phyloP scores from a whole-genome alignment of 2,113 vertebrate species.

The Gallinago media region DNA sequence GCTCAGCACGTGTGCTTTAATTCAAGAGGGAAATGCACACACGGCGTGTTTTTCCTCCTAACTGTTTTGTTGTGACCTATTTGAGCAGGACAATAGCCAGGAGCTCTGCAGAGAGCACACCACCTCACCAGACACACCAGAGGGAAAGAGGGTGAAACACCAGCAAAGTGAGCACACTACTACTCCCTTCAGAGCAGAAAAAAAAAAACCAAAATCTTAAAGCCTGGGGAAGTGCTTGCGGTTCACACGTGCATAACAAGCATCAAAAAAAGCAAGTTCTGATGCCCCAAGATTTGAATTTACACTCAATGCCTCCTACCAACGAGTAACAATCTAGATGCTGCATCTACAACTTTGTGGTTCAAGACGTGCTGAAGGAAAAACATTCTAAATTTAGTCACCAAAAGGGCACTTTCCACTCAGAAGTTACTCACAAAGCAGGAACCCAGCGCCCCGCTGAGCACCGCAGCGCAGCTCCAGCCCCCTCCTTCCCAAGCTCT shows the following conservation, averaged over 20 bases:
- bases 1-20: background rate
- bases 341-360: background rate
- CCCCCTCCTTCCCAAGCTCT: too few relatives aligned
- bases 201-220: background rate
- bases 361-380: background rate
- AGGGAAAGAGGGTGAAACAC: background rate
- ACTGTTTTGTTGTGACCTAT: background rate
- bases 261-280: background rate
- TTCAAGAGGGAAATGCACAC: background rate
- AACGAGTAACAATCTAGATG: background rate
- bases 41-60: background rate
- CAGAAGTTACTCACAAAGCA: background rate
- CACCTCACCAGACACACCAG: background rate
- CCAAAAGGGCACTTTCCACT: background rate
- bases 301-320: background rate
- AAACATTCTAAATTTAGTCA: background rate
- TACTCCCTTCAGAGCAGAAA: background rate
- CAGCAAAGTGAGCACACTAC: fast-evolving
- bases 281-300: background rate
- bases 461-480: too few relatives aligned
- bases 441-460: too few relatives aligned
- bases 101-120: background rate
- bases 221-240: background rate
- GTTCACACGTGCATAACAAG: fast-evolving
- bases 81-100: background rate